Base-by-base conservation (phyloP, 2,797 vertebrate species). In the Anas bernieri region DNA sequence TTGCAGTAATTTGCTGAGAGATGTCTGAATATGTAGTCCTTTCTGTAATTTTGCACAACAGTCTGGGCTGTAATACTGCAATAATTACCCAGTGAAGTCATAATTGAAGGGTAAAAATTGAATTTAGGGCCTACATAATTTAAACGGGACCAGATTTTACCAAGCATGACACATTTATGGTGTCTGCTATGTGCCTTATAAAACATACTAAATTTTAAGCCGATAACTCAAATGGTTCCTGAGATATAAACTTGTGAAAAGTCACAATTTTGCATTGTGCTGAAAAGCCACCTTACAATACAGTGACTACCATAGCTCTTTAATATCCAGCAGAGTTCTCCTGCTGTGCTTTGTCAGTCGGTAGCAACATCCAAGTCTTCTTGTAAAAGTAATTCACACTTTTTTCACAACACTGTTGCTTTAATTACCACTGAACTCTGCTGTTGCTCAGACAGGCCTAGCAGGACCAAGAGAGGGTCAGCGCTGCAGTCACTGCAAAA, bases 361-460 rank as follows among this genome's bases (percentile, higher is more conserved):
- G 97, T 97, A 97, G 97, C 97, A 98, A 97, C 98, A 98, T 98
- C 98, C 97, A 97, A 98, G 97, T 97, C 97, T 96, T 97, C 96
- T 97, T 46, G 94, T 97, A 98, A 98, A 98, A 98, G 98, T 98
- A 98, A 98, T 98, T 98, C 98, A 97, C 98, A 98, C 98, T 98
- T 98, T 98, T 97, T 97, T 97, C 96, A 97, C 98, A 98, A 98
- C 96, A 97, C 97, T 97, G 97, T 98, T 98, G 98, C 98, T 98
- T 98, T 98, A 98, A 98, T 98, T 98, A 98, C 98, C 98, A 98
- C 98, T 98, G 98, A 98, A 98, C 98, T 98, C 97, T 94, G 96
- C 96, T 92, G 97, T 97, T 98, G 98, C 98, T 98, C 97, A 98
- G 98, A 95, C 97, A 97, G 97, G 97, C 97, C 98, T 98, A 97